phyloP scores from a whole-genome alignment of 1,140 invertebrate genomes.

The Philopotamus ludificatus region DNA sequence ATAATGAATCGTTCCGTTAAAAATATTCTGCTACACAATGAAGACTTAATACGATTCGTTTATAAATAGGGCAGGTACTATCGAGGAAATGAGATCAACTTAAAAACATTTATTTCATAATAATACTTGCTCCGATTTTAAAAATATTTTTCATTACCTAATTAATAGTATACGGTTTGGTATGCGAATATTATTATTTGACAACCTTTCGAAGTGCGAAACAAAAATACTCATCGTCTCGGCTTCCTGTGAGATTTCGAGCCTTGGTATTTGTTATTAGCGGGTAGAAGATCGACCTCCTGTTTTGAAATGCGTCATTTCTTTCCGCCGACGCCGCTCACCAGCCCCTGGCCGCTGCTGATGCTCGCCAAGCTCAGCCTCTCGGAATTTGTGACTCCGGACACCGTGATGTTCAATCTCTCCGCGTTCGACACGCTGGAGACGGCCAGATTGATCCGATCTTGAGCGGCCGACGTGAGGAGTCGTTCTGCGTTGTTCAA shows the following conservation, averaged over 20 bases:
- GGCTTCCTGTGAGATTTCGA: slow-evolving; percentile 29
- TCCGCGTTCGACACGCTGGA: slow-evolving; percentile 41
- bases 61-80: too few relatives aligned
- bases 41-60: too few relatives aligned
- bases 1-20: background rate
- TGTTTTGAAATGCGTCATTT: slow-evolving; percentile 50
- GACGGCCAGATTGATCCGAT: slow-evolving; percentile 40
- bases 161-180: background rate
- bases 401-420: slow-evolving; percentile 17
- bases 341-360: slow-evolving; percentile 54
- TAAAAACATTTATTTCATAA: background rate
- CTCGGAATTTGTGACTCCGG: slow-evolving; percentile 17
- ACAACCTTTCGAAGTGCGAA: background rate
- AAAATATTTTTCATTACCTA: background rate
- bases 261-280: slow-evolving; percentile 5
- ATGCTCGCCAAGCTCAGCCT: slow-evolving; percentile 49
- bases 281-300: slow-evolving; percentile 14
- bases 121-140: background rate
- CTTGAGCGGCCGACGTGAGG: slow-evolving; percentile 41
- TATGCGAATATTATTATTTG: background rate
- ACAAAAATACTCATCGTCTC: slow-evolving; percentile 23
- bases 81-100: background rate
- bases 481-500: slow-evolving; percentile 49
- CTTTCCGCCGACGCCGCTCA: slow-evolving; percentile 58
- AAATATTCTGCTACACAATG: too few relatives aligned